These are phyloP conservation scores for Dorcus parallelipipedus DNA, from an alignment of 2,888 invertebrate species.

Conservation along the genomic window DNA sequence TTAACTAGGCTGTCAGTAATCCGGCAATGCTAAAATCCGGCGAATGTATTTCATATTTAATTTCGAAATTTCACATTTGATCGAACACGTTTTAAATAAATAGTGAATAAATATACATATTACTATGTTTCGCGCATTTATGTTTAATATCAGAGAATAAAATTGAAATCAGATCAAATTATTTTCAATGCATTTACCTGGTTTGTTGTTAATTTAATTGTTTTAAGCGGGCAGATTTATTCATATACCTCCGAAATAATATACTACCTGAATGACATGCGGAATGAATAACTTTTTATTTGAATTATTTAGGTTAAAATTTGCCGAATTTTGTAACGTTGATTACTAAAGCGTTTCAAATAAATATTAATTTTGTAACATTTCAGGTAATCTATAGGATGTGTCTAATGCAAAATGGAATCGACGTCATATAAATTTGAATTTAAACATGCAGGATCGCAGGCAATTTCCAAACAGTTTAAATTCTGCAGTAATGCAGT, in stretches of 20 bases:
- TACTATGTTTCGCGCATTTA: slow-evolving; percentile 20
- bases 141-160: slow-evolving; percentile 15
- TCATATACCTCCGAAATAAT: slow-evolving; percentile 8
- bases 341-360: background rate
- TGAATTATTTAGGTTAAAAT: too few species aligned
- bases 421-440: too few species aligned
- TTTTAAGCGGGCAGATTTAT: slow-evolving; percentile 22
- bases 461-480: too few species aligned
- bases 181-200: slow-evolving; percentile 29
- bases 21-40: slow-evolving; percentile 25
- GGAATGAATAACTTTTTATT: background rate
- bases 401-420: too few species aligned
- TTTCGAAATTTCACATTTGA: slow-evolving; percentile 28
- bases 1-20: slow-evolving; percentile 39
- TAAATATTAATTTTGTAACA: too few species aligned
- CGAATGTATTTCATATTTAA: slow-evolving; percentile 24
- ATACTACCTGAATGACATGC: slow-evolving; percentile 6
- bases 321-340: background rate
- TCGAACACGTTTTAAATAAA: slow-evolving; percentile 27
- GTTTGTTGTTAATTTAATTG: slow-evolving; percentile 30
- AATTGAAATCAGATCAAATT: slow-evolving; percentile 22
- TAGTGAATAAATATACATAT: slow-evolving; percentile 27
- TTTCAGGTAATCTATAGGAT: too few species aligned
- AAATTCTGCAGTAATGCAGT: too few species aligned
- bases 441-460: too few species aligned